Conservation (phyloP, 2,888 invertebrate genomes). For the Scaptomyza tumidula region DNA sequence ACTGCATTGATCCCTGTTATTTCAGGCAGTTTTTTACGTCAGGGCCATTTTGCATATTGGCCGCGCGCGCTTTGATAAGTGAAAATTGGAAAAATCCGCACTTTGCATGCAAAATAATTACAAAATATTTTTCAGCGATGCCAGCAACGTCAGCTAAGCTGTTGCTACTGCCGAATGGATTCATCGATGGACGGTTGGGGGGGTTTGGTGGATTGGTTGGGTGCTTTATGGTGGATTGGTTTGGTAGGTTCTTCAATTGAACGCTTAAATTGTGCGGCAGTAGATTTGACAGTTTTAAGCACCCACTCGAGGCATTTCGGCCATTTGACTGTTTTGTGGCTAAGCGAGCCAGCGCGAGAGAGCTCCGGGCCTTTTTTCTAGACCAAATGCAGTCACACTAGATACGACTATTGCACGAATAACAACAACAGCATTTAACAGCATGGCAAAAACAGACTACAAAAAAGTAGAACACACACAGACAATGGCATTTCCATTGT, state of each 20-base stretch:
- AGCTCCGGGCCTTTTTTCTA: conserved; percentile 25
- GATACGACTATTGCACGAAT: conserved; percentile 21
- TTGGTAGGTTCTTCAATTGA: conserved; percentile 50
- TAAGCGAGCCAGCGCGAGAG: conserved; percentile 8
- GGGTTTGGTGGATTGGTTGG: not conserved
- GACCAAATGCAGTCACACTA: conserved; percentile 24
- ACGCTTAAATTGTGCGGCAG: conserved; percentile 69
- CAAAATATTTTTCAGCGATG: conserved; percentile 66
- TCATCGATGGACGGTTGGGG: not conserved
- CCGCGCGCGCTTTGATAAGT: conserved; percentile 78
- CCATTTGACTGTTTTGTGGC: conserved; percentile 64
- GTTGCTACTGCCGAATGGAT: conserved; percentile 9
- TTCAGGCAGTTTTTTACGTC: conserved; percentile 20
- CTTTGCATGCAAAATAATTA: conserved; percentile 80
- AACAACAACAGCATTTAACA: conserved; percentile 1
- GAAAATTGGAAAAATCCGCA: conserved; percentile 79
- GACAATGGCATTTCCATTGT: conserved; percentile 61
- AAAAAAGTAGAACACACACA: conserved; percentile 22
- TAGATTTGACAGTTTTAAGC: conserved; percentile 74
- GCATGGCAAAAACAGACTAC: too few relatives aligned
- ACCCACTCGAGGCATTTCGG: conserved; percentile 54
- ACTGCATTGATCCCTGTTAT: conserved; percentile 10
- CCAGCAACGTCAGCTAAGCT: conserved; percentile 17
- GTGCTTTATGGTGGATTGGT: not conserved
- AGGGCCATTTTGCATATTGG: conserved; percentile 72